phyloP scores from a whole-genome alignment of 2,888 invertebrate genomes.

The Trichacis sp. region DNA sequence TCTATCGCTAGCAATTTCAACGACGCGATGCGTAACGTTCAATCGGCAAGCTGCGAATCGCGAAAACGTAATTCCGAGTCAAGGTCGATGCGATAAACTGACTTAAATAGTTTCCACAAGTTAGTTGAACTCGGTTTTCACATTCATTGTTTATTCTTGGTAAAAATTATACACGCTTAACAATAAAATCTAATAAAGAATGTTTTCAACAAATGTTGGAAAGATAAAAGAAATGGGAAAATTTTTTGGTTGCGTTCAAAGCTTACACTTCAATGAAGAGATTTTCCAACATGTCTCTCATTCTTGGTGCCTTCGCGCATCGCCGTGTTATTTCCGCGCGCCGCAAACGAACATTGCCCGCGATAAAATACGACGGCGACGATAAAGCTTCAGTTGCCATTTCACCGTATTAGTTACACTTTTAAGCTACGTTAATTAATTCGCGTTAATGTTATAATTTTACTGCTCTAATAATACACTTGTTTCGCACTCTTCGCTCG shows the following conservation, averaged over 20 bases:
- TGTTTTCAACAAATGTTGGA: background rate
- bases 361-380: constrained; percentile 18
- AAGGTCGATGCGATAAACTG: too few species aligned
- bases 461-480: constrained; percentile 22
- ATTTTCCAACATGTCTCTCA: background rate
- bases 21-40: too few species aligned
- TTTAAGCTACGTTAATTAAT: constrained; percentile 40
- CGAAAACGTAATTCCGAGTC: too few species aligned
- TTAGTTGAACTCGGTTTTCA: background rate
- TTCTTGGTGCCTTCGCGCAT: background rate
- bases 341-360: constrained; percentile 1
- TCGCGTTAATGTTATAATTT: constrained; percentile 26
- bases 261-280: background rate
- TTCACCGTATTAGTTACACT: constrained; percentile 41
- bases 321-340: background rate
- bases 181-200: background rate
- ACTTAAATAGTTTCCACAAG: too few species aligned
- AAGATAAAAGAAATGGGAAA: background rate
- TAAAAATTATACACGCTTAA: background rate
- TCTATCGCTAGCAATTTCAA: too few species aligned
- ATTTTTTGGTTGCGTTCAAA: background rate
- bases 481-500: constrained; percentile 2
- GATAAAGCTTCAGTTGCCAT: constrained; percentile 40
- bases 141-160: background rate
- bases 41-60: too few species aligned